phyloP scores from a whole-genome alignment of 1,140 invertebrate genomes.

The Lepidostoma basale region DNA sequence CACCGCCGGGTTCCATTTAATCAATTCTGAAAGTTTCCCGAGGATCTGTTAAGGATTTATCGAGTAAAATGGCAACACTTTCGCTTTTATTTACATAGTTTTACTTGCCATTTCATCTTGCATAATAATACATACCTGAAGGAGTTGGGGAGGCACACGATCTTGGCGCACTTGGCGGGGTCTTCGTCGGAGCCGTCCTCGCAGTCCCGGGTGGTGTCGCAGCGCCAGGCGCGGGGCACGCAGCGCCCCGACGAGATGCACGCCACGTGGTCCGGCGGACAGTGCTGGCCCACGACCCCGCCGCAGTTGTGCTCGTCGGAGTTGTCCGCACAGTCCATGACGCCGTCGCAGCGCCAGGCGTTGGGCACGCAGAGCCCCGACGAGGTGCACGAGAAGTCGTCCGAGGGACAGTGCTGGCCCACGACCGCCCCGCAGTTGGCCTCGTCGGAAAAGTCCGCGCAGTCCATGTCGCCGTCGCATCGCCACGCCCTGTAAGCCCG shows the following conservation, averaged over 20 bases:
- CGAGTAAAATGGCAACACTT: too few relatives aligned
- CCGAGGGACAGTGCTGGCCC: constrained; percentile 56
- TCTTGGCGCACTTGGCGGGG: constrained; percentile 49
- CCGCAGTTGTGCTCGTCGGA: constrained; percentile 60
- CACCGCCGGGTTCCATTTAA: too few relatives aligned
- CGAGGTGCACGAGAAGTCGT: constrained; percentile 48
- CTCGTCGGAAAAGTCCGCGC: constrained; percentile 65
- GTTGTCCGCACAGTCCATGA: constrained; percentile 66
- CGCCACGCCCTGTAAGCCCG: constrained; percentile 56
- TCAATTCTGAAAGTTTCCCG: too few relatives aligned
- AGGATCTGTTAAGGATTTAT: too few relatives aligned
- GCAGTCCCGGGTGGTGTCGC: constrained; percentile 71
- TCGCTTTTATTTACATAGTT: too few relatives aligned
- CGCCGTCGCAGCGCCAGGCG: constrained; percentile 71
- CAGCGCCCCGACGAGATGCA: constrained; percentile 60
- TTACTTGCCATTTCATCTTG: too few relatives aligned
- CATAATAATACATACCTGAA: constrained; percentile 57
- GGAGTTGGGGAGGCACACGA: constrained; percentile 52
- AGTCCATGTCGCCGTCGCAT: constrained; percentile 69
- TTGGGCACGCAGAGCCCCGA: constrained; percentile 64
- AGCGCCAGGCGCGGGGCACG: constrained; percentile 66
- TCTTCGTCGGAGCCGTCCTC: constrained; percentile 61
- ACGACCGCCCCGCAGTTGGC: not conserved
- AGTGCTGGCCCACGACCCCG: too few relatives aligned
- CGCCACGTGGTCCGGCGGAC: constrained; percentile 43